phyloP scores from a whole-genome alignment of 1,140 invertebrate species.

The Druon quercuslanigerum region DNA sequence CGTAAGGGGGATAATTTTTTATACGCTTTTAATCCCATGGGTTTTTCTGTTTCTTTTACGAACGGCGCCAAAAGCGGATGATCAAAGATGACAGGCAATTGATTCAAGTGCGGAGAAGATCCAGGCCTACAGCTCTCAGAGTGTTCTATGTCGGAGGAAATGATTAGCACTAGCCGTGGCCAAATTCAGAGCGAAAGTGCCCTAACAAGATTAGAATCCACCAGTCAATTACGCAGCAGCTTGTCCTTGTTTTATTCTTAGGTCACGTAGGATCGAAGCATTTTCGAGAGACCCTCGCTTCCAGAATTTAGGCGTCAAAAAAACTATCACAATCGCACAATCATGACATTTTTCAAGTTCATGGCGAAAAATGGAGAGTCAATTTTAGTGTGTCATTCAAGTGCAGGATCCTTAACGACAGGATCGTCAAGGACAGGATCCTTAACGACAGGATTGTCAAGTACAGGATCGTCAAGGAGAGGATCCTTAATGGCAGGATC shows the following conservation, averaged over 20 bases:
- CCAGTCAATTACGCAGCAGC: slow-evolving; percentile 51
- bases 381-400: too few species aligned
- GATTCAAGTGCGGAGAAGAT: neutral
- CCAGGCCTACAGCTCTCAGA: neutral
- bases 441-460: too few species aligned
- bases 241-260: slow-evolving; percentile 50
- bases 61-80: neutral
- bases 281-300: neutral
- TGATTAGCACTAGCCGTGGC: slow-evolving; percentile 45
- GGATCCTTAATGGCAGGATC: too few species aligned
- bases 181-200: slow-evolving; percentile 52
- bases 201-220: slow-evolving; percentile 60
- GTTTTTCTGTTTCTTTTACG: neutral
- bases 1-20: neutral
- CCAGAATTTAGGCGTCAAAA: neutral
- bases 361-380: too few species aligned
- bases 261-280: neutral
- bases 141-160: slow-evolving; percentile 19
- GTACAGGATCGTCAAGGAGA: too few species aligned
- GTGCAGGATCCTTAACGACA: too few species aligned
- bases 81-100: neutral
- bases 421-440: too few species aligned
- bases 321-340: neutral
- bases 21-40: neutral
- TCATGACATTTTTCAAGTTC: too few species aligned